Conservation (phyloP, 2,113 vertebrate species). For the Pterophyllum scalare region DNA sequence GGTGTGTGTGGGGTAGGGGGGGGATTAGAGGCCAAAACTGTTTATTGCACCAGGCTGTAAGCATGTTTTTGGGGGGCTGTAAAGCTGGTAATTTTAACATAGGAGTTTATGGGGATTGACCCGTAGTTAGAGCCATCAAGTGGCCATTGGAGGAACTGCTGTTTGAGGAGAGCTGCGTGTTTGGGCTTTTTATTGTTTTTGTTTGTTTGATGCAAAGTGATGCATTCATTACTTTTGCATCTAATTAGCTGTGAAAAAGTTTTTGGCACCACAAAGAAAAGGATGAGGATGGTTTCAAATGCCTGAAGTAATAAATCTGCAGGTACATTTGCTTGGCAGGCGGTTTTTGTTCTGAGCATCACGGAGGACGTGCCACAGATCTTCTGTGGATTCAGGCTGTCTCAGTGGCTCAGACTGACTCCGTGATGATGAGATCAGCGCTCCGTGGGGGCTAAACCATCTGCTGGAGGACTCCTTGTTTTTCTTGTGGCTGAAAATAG, state of each 20-base stretch:
- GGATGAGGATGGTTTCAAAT: not conserved
- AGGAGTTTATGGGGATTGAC: not conserved
- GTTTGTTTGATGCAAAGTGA: not conserved
- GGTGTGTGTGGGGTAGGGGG: not conserved
- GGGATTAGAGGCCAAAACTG: not conserved
- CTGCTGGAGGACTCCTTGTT: conserved; percentile 13
- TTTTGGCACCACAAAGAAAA: not conserved
- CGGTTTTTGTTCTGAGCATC: not conserved
- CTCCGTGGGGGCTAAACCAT: conserved; percentile 14
- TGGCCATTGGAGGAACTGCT: not conserved
- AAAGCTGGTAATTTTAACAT: not conserved
- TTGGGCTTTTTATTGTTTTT: not conserved
- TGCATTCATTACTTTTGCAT: not conserved
- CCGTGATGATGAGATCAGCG: not conserved
- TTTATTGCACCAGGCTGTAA: not conserved
- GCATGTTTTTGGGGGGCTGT: not conserved
- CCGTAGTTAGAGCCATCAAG: not conserved
- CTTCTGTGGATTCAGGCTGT: conserved; percentile 1
- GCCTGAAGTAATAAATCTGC: not conserved
- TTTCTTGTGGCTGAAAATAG: conserved; percentile 14
- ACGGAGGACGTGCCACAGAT: not conserved
- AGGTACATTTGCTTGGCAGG: not conserved
- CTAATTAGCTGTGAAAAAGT: not conserved
- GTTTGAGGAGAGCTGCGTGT: not conserved
- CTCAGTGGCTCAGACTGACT: not conserved